These are phyloP conservation scores for Spodoptera picta DNA, from an alignment of 2,888 invertebrate genomes.

Conservation along the genomic window DNA sequence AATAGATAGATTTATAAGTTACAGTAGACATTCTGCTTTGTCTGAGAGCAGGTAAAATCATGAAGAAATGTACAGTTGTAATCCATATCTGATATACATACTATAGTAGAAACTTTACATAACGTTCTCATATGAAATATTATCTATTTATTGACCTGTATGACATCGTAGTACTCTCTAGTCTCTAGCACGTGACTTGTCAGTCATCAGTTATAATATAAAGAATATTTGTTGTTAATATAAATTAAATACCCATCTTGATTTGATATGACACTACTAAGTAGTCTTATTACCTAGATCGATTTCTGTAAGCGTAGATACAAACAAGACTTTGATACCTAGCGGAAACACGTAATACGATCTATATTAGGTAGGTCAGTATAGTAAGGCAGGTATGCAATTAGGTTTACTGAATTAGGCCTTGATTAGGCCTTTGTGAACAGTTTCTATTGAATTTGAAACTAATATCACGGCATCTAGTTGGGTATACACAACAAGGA, in stretches of 20 bases:
- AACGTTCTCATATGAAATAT: no score
- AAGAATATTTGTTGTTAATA: no score
- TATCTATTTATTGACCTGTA: no score
- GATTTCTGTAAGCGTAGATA: neutral
- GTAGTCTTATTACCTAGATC: constrained; percentile 4
- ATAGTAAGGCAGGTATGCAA: neutral
- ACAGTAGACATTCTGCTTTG: no score
- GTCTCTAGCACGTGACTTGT: no score
- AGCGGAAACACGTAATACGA: constrained; percentile 1
- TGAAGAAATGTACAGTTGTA: no score
- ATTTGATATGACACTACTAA: neutral
- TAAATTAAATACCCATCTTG: constrained; percentile 6
- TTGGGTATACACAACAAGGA: neutral
- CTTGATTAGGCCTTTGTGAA: constrained; percentile 4
- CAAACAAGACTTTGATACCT: constrained; percentile 1
- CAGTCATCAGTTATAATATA: no score
- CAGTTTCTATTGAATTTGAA: constrained; percentile 3
- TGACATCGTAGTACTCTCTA: no score
- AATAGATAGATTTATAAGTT: no score
- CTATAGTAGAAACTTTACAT: no score
- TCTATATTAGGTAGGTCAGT: constrained; percentile 1
- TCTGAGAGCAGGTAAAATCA: no score
- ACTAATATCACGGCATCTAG: neutral
- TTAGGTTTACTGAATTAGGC: constrained; percentile 2
- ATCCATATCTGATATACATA: no score